phyloP scores from a whole-genome alignment of 2,113 vertebrate genomes.

The Dromaius novaehollandiae region DNA sequence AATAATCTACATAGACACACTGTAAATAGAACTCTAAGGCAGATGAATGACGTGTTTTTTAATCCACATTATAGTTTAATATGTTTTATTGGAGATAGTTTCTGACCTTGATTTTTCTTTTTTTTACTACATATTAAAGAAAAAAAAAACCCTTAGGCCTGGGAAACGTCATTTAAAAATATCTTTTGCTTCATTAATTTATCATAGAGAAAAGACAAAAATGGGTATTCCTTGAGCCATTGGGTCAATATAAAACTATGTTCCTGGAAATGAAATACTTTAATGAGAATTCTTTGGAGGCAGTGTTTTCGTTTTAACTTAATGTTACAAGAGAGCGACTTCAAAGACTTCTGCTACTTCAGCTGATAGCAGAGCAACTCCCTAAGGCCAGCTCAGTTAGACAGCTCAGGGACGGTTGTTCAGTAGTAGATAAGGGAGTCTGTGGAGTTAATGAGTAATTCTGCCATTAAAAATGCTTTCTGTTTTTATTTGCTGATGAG shows the following conservation, averaged over 20 bases:
- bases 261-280: slow-evolving; percentile 31
- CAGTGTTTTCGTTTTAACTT: slow-evolving; percentile 46
- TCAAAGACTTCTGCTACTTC: slow-evolving; percentile 61
- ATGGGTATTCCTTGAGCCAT: not conserved
- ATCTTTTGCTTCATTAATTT: slow-evolving; percentile 27
- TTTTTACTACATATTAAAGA: not conserved
- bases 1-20: not conserved
- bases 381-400: slow-evolving; percentile 23
- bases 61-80: slow-evolving; percentile 51
- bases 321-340: slow-evolving; percentile 38
- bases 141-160: not conserved
- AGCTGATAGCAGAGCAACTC: slow-evolving; percentile 35
- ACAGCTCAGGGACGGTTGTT: slow-evolving; percentile 26
- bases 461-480: slow-evolving; percentile 30
- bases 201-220: not conserved
- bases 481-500: slow-evolving; percentile 29
- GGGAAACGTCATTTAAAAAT: not conserved
- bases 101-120: slow-evolving; percentile 7
- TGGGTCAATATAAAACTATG: slow-evolving; percentile 25
- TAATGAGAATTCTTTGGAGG: slow-evolving; percentile 52
- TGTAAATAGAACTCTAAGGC: slow-evolving; percentile 25
- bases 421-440: slow-evolving; percentile 21
- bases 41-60: slow-evolving; percentile 28
- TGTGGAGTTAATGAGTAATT: slow-evolving; percentile 63
- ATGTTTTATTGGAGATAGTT: slow-evolving; percentile 38